Evolutionary conservation across 2,888 invertebrate species (phyloP), one percentile per base, ranked within the genome.

Genomic region (Eurytoma californica): DNA sequence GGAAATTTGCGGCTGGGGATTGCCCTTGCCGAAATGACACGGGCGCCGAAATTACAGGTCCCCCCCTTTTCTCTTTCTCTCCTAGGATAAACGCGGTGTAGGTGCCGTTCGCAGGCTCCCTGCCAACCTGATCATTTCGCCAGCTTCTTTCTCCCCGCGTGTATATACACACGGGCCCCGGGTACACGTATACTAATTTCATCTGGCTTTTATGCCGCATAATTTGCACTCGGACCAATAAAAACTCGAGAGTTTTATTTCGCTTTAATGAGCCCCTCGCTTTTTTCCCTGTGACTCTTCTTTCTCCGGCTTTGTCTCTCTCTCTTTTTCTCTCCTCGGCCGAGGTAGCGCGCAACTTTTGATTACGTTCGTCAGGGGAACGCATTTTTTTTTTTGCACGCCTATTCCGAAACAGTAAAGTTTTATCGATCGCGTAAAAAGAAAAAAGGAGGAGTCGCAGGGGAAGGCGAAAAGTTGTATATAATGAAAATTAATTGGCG

Each of bases 1-100:
- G 80, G 65, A 82, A 80, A 79, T 69, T 69, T 72, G 82, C 75
- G 80, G 81, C 65, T 69, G 16, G 60, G 68, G 70, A 77, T 79
- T 83, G 81, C 57, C 82, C 82, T 80, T 74, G 73, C 51, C 83
- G 82, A 88, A 88, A 88, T 88, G 88, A 88, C 88, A 88, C 87
- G 83, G 85, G 83, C 84, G 79, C 39, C 39, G 83, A 88, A 88
- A 88, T 88, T 87, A 88, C 86, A 87, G 85, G 51, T 14, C 39
- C n/a, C 47, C 39, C 39, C 7, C 65, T 14, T 53, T 60, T 63
- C 63, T 39, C 53, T 63, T 63, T 60, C 63, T 49, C 20, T 9
- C 20, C 63, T 65, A 63, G 51, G 51, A 72, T 72, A 72, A 61
- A 72, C n/a, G 61, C 63, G 61, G 51, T 75, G 67, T 75, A 75